A percentile compares a stretch with the other conserved stretches of the same genome.
phyloP scores from a whole-genome alignment of 2,113 vertebrate genomes.

The Oncorhynchus masou region DNA sequence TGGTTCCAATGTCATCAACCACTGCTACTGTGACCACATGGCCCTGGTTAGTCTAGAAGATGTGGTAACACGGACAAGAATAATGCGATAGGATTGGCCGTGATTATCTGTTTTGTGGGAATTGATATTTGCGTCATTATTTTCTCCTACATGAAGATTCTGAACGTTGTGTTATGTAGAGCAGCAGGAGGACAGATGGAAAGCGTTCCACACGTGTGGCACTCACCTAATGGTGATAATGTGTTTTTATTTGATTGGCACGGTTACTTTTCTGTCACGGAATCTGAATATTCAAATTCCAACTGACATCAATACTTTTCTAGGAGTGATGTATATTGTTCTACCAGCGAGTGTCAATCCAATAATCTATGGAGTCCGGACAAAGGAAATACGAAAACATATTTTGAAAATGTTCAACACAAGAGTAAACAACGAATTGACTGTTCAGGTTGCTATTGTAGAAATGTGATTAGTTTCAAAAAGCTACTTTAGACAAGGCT shows the following conservation, averaged over 20 bases:
- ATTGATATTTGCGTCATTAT: constrained; percentile 71
- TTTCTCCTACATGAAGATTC: constrained; percentile 72
- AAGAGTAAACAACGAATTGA: constrained; percentile 20
- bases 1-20: constrained; percentile 59
- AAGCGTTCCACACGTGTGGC: constrained; percentile 78
- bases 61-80: constrained; percentile 57
- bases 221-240: constrained; percentile 78
- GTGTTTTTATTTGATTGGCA: constrained; percentile 73
- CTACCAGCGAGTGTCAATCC: constrained; percentile 76
- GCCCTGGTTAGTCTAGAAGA: constrained; percentile 73
- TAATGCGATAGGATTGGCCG: constrained; percentile 53
- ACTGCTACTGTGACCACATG: constrained; percentile 80
- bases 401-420: constrained; percentile 52
- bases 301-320: constrained; percentile 68
- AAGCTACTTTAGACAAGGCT: too few relatives aligned
- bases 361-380: constrained; percentile 74
- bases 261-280: constrained; percentile 73
- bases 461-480: constrained; percentile 8
- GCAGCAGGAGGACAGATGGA: constrained; percentile 59
- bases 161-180: constrained; percentile 51
- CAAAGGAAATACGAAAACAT: constrained; percentile 71
- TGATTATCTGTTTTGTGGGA: constrained; percentile 73
- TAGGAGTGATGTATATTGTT: constrained; percentile 75
- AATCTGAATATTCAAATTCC: constrained; percentile 60
- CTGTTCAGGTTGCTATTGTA: constrained; percentile 30